Evolutionary conservation across 2,113 vertebrate genomes (phyloP).

Genomic region (Platanista minor): DNA sequence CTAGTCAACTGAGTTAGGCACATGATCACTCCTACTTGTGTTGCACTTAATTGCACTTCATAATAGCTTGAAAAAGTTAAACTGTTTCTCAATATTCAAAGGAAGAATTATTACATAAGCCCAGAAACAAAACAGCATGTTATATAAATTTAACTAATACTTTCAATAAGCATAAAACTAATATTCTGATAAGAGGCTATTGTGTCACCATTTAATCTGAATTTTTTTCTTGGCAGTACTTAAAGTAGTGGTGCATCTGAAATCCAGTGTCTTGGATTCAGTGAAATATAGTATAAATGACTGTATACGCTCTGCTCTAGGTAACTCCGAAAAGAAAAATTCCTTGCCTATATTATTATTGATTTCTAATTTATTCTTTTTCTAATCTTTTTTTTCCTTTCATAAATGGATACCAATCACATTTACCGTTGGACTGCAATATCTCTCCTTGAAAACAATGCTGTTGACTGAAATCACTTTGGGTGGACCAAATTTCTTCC

Average conservation of each 20-base stretch:
- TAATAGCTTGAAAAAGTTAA: background rate
- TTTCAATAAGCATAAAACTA: constrained; percentile 9
- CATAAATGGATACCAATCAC: constrained; percentile 91
- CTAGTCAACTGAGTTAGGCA: background rate
- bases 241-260: background rate
- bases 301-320: constrained; percentile 73
- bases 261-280: constrained; percentile 58
- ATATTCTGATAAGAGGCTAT: background rate
- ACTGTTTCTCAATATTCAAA: background rate
- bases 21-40: background rate
- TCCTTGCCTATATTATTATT: constrained; percentile 84
- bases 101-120: background rate
- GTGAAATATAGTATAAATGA: constrained; percentile 62
- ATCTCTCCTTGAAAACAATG: constrained; percentile 85
- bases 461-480: constrained; percentile 88
- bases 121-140: background rate
- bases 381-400: constrained; percentile 84
- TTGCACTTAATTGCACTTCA: background rate
- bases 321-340: constrained; percentile 71
- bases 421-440: constrained; percentile 87
- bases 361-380: constrained; percentile 85
- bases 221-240: background rate
- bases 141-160: background rate
- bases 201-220: background rate
- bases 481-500: constrained; percentile 87